Conservation (phyloP, 2,113 vertebrate genomes). For the Heterotis niloticus region DNA sequence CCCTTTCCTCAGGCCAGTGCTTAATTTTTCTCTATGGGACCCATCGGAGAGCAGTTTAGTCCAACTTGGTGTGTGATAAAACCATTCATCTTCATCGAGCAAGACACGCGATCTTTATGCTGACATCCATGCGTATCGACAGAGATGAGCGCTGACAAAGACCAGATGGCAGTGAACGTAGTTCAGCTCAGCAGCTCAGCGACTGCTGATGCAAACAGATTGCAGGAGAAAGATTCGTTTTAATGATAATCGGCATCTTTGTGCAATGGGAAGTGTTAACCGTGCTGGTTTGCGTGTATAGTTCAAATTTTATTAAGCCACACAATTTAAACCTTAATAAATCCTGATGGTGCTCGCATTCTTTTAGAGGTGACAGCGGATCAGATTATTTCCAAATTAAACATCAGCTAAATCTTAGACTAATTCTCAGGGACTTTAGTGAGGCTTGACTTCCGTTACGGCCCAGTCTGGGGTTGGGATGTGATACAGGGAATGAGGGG, state of each 20-base stretch:
- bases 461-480: too few relatives aligned
- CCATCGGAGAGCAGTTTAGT: slow-evolving; percentile 14
- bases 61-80: slow-evolving; percentile 15
- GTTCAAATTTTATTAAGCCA: not conserved
- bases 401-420: not conserved
- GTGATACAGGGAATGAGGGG: too few relatives aligned
- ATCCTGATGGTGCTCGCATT: not conserved
- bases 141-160: not conserved
- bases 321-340: not conserved
- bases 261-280: not conserved
- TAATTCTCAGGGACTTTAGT: too few relatives aligned
- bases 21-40: slow-evolving; percentile 14
- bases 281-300: too few relatives aligned
- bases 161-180: not conserved
- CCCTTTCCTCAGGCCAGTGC: not conserved
- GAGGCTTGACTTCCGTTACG: too few relatives aligned
- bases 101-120: slow-evolving; percentile 16
- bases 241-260: slow-evolving; percentile 10
- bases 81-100: slow-evolving; percentile 21
- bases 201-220: slow-evolving; percentile 7
- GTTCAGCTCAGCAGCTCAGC: not conserved
- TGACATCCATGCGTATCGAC: slow-evolving; percentile 5
- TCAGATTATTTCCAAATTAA: not conserved
- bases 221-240: slow-evolving; percentile 3
- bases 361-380: not conserved